Evolutionary conservation across 2,888 invertebrate genomes (phyloP), one percentile per base, ranked within the genome.

Genomic region (Sesia apiformis): DNA sequence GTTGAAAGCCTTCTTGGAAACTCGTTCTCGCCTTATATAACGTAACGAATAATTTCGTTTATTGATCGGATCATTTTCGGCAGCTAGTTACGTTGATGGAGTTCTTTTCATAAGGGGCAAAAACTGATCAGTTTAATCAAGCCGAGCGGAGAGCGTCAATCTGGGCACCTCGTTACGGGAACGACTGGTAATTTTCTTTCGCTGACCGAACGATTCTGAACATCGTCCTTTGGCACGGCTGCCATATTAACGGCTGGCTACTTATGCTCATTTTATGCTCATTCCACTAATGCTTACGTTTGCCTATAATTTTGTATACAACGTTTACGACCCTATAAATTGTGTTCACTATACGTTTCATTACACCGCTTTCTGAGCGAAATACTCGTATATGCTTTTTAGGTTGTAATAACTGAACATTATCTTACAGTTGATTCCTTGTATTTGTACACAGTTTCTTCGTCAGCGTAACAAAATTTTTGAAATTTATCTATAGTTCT

Each of bases 111-210:
- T 81, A 78, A 78, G 76, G 69, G 76, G 78, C 75, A 78, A 81
- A 81, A 84, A 85, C 77, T 78, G 83, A 84, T 85, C 84, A 83
- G 80, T 81, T 82, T 82, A 86, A 87, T 88, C 86, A 86, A 76
- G 77, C 70, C 69, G 70, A 65, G 63, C 62, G 63, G 58, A 62
- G 71, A 68, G 77, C 80, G 82, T 84, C 86, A 86, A 83, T 88
- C 86, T 83, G 77, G 65, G 63, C 62, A 65, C 69, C 77, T 87
- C 85, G 85, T 88, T 86, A 85, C 74, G 70, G 72, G 72, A 87
- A 87, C 82, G 85, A 83, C 75, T 65, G 64, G 83, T 76, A 79
- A 86, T 87, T 83, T 85, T 76, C 79, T 76, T 77, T 73, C 70
- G 81, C 86, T 86, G 86, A 85, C 84, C 82, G 78, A 78, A 78